phyloP scores from a whole-genome alignment of 2,888 invertebrate genomes.

The Lasioglossum figueresi region DNA sequence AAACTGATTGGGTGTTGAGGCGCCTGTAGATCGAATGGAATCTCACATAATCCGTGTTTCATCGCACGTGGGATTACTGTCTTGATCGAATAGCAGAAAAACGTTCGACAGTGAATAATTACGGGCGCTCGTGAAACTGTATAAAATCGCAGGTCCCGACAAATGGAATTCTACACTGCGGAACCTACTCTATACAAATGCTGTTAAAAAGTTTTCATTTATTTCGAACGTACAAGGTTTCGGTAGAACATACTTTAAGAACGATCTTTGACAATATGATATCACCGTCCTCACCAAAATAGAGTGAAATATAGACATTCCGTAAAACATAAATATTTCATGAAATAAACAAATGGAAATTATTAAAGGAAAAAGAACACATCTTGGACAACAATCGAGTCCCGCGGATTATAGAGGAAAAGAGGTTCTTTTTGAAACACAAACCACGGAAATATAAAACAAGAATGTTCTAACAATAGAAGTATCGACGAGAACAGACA shows the following conservation, averaged over 20 bases:
- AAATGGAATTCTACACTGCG: background rate
- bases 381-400: too few species aligned
- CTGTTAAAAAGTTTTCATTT: background rate
- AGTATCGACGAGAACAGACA: too few species aligned
- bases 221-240: background rate
- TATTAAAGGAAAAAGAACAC: too few species aligned
- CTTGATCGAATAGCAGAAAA: conserved; percentile 27
- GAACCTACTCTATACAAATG: background rate
- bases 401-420: too few species aligned
- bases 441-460: too few species aligned
- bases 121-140: background rate
- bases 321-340: too few species aligned
- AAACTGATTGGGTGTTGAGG: conserved; percentile 38
- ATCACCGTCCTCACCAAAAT: too few species aligned
- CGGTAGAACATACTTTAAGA: background rate
- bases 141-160: background rate
- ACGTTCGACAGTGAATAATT: conserved; percentile 9
- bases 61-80: conserved; percentile 28
- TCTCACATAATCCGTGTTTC: conserved; percentile 30
- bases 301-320: too few species aligned
- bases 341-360: too few species aligned
- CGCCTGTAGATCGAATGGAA: conserved; percentile 23
- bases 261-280: too few species aligned
- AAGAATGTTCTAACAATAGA: too few species aligned
- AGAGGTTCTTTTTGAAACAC: too few species aligned